A percentile compares a stretch with the other conserved stretches of the same genome.
Evolutionary conservation across 1,140 invertebrate genomes (phyloP).

Genomic region (Drosophila subpulchrella): DNA sequence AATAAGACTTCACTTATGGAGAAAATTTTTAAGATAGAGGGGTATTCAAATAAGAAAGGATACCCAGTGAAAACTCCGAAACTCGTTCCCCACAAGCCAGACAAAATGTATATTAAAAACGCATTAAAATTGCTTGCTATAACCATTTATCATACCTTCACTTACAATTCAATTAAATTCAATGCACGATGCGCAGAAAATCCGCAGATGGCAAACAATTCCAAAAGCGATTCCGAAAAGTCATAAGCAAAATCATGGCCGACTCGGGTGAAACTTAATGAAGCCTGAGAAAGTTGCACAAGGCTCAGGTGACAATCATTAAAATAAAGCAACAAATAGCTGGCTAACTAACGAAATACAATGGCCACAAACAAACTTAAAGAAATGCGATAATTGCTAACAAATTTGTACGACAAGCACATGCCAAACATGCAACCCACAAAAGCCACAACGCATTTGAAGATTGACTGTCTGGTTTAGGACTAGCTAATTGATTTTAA

Average conservation of each 20-base stretch:
- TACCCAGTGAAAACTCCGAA: conserved; percentile 1
- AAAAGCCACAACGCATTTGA: conserved; percentile 24
- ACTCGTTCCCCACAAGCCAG: background rate
- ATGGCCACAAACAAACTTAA: conserved; percentile 34
- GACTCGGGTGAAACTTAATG: conserved; percentile 74
- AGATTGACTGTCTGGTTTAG: conserved; percentile 28
- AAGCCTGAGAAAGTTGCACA: conserved; percentile 76
- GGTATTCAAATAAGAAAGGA: background rate
- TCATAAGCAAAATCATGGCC: conserved; percentile 78
- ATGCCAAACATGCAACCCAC: conserved; percentile 52
- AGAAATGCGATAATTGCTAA: conserved; percentile 73
- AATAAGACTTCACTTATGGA: background rate
- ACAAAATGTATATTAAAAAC: conserved; percentile 33
- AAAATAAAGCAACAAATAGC: conserved; percentile 50
- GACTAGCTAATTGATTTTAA: conserved; percentile 38
- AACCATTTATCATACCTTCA: conserved; percentile 45
- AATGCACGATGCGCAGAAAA: conserved; percentile 61
- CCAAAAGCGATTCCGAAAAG: conserved; percentile 65
- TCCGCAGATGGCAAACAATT: conserved; percentile 72
- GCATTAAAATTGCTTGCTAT: conserved; percentile 27
- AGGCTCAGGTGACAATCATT: conserved; percentile 71
- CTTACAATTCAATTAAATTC: conserved; percentile 72
- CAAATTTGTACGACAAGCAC: conserved; percentile 66
- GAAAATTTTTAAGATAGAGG: background rate
- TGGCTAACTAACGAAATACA: conserved; percentile 37